Base-by-base conservation (phyloP, 2,888 invertebrate genomes). In the Morpho achilles region DNA sequence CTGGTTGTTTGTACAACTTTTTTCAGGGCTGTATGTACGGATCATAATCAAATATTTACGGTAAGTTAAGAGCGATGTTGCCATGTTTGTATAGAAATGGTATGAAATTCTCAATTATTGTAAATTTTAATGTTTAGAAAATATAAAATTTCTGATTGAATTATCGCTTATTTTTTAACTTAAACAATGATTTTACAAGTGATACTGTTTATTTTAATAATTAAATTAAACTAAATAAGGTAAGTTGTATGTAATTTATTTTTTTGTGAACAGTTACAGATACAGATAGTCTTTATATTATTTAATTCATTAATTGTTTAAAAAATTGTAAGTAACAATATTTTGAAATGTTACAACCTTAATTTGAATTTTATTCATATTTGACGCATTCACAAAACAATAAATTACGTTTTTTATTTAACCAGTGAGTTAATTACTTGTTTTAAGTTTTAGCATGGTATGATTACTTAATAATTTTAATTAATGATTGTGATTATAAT, bases 31-130 rank as follows among this genome's bases (percentile, higher is more conserved):
- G 39, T 52, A 39, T 44, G 39, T 44, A 45, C 16, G 44, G 7
- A 46, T 53, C 40, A 16, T 16, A 16, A 16, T 40, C 16, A 53
- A 46, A 46, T 58, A 6, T 48, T 7, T 58, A 10, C 32, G 50
- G 50, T 56, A 56, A 43, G 50, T 47, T 41, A 53, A 56, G 61
- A 60, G 64, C 61, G 62, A 60, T 68, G 67, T 64, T 64, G 58
- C 54, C 58, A 60, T 46, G 42, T 45, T 16, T 50, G 23, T 23
- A 22, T 47, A 23, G 46, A 22, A 45, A 39, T 52, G 50, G 56
- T 44, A 45, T 46, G 43, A 46, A 46, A 51, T 59, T 56, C 53
- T 6, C 4, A 44, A 39, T 45, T 6, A 56, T 50, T 62, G 49
- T 60, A 55, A 46, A 50, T 50, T 49, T 50, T 56, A 40, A n/a